These are phyloP conservation scores for Yponomeuta cagnagella DNA, from an alignment of 2,888 invertebrate species.

Conservation along the genomic window DNA sequence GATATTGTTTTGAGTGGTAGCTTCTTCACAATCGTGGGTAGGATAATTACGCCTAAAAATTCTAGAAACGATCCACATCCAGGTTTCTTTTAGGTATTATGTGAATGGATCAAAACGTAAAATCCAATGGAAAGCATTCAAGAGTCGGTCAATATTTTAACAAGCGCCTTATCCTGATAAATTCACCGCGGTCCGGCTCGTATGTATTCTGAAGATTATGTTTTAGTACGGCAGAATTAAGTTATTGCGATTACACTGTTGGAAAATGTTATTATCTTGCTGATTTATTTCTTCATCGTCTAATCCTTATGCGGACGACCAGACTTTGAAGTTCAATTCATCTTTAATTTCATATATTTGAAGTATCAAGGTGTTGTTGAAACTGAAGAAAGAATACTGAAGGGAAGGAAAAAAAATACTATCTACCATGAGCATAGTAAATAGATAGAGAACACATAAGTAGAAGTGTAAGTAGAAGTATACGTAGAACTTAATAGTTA, in stretches of 20 bases:
- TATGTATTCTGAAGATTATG: slow-evolving; percentile 7
- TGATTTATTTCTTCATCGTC: not conserved
- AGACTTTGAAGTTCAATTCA: not conserved
- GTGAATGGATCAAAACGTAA: not conserved
- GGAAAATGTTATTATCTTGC: not conserved
- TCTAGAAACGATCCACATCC: too few species aligned
- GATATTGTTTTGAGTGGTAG: not conserved
- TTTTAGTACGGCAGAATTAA: slow-evolving; percentile 1
- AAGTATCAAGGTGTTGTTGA: too few species aligned
- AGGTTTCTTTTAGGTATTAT: not conserved
- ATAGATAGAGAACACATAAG: too few species aligned
- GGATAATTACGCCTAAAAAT: too few species aligned
- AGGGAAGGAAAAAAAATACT: too few species aligned
- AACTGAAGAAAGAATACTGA: too few species aligned
- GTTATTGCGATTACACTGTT: not conserved
- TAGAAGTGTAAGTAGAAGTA: too few species aligned
- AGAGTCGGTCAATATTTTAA: slow-evolving; percentile 64
- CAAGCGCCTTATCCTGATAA: slow-evolving; percentile 64
- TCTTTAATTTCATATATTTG: not conserved
- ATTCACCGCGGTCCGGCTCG: slow-evolving; percentile 43
- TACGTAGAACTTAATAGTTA: too few species aligned
- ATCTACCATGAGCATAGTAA: too few species aligned
- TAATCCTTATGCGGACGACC: too few species aligned
- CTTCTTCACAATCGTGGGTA: not conserved
- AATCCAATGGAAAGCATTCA: not conserved